Base-by-base conservation (phyloP, 2,113 vertebrate species). In the Amazona vittata region DNA sequence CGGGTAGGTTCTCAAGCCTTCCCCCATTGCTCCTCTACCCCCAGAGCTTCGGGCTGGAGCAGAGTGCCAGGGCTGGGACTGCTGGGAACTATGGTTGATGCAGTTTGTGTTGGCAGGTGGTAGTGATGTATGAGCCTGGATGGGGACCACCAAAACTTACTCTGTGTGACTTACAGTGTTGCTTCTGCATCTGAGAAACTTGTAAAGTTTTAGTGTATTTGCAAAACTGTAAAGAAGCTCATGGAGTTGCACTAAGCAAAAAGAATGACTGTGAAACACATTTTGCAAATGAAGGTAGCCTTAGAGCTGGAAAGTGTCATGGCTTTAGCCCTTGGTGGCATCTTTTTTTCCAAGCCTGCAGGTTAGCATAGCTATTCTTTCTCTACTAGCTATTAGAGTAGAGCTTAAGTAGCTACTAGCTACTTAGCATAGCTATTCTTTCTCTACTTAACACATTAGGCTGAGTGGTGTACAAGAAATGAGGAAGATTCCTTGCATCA, bases 1-100 rank as follows among this genome's bases (percentile, higher is more conserved):
- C 98, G 99, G 98, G 99, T 99, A 97, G 17, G 98, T 98, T 74
- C 69, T 65, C 35, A 62, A 41, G 31, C 9, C 60, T 16, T 75
- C 8, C 17, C 9, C 17, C 59, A n/a, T 33, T 52, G 37, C 24
- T 78, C 11, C 55, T 78, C 47, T 39, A 2, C 14, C 15, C 9
- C 15, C 5, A 19, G 35, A 55, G 19, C 26, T 28, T 33, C 21
- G 44, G 15, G 15, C 59, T 4, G 4, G 35, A 88, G 67, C 33
- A 24, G 39, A 35, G 39, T 50, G 55, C 47, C 22, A 22, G 20
- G 59, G 39, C 63, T 93, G 6, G 71, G 41, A 28, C 59, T 89
- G 44, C 35, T 83, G 37, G 71, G 14, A 69, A 21, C 63, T 67
- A 10, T 31, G 15, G 50, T 83, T 88, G 35, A 28, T 4, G 5